Conservation (phyloP, 2,797 vertebrate genomes). For the Paedocypris micromegethes region DNA sequence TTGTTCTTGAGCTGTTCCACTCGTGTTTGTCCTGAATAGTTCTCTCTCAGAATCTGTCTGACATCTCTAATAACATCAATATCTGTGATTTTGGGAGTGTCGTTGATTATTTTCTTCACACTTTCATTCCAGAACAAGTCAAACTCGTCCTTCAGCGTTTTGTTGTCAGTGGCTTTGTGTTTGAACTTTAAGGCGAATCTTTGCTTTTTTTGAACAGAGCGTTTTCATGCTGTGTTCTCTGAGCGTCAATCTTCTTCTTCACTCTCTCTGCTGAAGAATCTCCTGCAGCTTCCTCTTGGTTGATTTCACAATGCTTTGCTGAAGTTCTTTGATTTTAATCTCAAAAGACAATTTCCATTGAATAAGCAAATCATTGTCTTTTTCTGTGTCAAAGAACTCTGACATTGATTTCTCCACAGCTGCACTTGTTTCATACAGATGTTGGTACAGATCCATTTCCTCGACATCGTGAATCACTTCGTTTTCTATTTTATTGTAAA, state of each 20-base stretch:
- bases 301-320: slow-evolving; percentile 48
- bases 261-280: slow-evolving; percentile 38
- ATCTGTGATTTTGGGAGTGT: background rate
- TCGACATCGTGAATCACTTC: slow-evolving; percentile 31
- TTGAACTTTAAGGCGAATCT: slow-evolving; percentile 47
- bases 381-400: slow-evolving; percentile 56
- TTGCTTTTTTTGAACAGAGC: slow-evolving; percentile 50
- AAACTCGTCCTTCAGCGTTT: slow-evolving; percentile 39
- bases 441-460: background rate
- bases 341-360: slow-evolving; percentile 57
- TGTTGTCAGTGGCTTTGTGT: slow-evolving; percentile 28
- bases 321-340: slow-evolving; percentile 43
- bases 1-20: background rate
- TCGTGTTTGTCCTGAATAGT: background rate
- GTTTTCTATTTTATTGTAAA: slow-evolving; percentile 53
- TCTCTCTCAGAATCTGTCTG: background rate
- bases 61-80: slow-evolving; percentile 22
- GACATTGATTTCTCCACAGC: slow-evolving; percentile 45
- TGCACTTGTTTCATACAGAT: slow-evolving; percentile 27
- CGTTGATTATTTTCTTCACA: slow-evolving; percentile 12
- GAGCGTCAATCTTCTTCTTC: slow-evolving; percentile 39
- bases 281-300: slow-evolving; percentile 37
- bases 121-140: slow-evolving; percentile 25
- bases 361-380: slow-evolving; percentile 52
- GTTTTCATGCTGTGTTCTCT: slow-evolving; percentile 37